Percentiles rank a stretch among this genome's conserved stretches.
Evolutionary conservation across 2,113 vertebrate species (phyloP).

Genomic region (Chionodraco myersi): DNA sequence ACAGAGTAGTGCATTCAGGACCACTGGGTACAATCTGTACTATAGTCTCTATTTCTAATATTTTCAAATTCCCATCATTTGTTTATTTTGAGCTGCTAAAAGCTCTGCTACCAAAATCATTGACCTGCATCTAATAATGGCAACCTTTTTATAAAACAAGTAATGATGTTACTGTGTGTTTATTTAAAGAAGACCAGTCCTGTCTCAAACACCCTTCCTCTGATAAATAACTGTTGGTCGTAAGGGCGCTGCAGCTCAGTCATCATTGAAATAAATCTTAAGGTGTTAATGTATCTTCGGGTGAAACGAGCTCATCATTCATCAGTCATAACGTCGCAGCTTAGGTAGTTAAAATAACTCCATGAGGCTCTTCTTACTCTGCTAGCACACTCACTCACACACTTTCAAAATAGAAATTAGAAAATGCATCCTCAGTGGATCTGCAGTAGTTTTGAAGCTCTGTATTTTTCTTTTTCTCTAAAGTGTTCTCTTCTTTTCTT

Average conservation of each 20-base stretch:
- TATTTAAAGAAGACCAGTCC: too few species aligned
- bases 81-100: neutral
- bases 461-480: neutral
- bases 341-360: slow-evolving; percentile 23
- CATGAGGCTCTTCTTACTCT: slow-evolving; percentile 13
- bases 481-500: slow-evolving; percentile 8
- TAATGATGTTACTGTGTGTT: neutral
- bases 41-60: slow-evolving; percentile 43
- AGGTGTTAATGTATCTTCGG: slow-evolving; percentile 44
- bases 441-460: slow-evolving; percentile 3
- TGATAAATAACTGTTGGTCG: slow-evolving; percentile 13
- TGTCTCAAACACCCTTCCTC: neutral
- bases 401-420: neutral
- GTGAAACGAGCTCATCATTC: slow-evolving; percentile 33
- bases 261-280: slow-evolving; percentile 31
- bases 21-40: slow-evolving; percentile 44
- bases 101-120: slow-evolving; percentile 26
- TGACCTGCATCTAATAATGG: slow-evolving; percentile 27
- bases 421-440: neutral
- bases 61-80: slow-evolving; percentile 15
- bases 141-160: slow-evolving; percentile 27
- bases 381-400: neutral
- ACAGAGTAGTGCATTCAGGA: slow-evolving; percentile 13
- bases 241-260: slow-evolving; percentile 18
- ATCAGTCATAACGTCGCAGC: slow-evolving; percentile 5